Base-by-base conservation (phyloP, 2,113 vertebrate species). In the Xiphophorus hellerii region DNA sequence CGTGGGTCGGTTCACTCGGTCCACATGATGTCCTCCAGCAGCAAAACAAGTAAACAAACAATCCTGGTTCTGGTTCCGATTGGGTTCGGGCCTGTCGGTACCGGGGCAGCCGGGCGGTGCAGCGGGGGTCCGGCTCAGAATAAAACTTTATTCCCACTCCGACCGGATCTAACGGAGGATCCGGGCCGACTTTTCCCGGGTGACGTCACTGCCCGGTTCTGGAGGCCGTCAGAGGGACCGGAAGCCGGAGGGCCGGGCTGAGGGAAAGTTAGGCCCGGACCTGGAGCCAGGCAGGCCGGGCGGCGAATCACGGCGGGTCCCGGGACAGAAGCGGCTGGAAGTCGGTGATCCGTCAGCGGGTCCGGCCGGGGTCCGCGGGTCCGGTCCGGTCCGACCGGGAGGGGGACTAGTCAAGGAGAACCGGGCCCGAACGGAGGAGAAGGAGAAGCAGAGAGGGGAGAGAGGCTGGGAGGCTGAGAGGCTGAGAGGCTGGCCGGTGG, bases 401-500 rank as follows among this genome's bases (percentile, higher is more conserved):
- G 51, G 37, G 11, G 62, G 77, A 31, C 6, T 4, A 42, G 3
- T 29, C 1, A 35, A 22, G 62, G 67, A 3, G 17, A 48, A 67
- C 62, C 74, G 76, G 61, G 67, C 0, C 35, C 3, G 4, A 74
- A 3, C 73, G 71, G 73, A 33, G 5, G 66, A 25, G 2, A 76
- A 20, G 73, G 73, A 78, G 66, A 74, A 78, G 60, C 1, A 30
- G 37, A 68, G 66, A 37, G 75, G 48, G 28, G 22, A 29, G 48
- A 6, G n/a, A 29, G 67, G 87, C 84, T 83, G 89, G n/a, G n/a
- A n/a, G n/a, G n/a, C n/a, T n/a, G n/a, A 6, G 22, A 29, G 67
- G 87, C 84, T 83, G 89, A 4, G 22, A 29, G 67, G 87, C 84
- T 83, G 89, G 87, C 89, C 89, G 84, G 74, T 83, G 89, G 85